Base-by-base conservation (phyloP, 1,140 invertebrate genomes). In the Drosophila teissieri region DNA sequence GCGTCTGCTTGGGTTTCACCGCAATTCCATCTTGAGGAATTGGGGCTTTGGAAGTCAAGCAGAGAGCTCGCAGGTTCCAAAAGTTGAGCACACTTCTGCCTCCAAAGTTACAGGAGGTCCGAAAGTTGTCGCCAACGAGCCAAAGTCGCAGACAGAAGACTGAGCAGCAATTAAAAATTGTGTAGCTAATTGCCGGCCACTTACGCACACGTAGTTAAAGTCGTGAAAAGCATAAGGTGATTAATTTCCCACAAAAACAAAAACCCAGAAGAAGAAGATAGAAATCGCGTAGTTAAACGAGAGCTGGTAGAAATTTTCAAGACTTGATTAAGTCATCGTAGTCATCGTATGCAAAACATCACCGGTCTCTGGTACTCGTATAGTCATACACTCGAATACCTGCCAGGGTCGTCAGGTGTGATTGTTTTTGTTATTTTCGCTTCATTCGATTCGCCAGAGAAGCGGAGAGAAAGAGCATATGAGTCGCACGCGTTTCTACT, bases 201-300 rank as follows among this genome's bases (percentile, higher is more conserved):
- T 83, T 74, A 79, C 80, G 78, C 76, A 69, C 70, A 69, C 58
- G 44, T 60, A 58, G 76, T 54, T 53, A 63, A 58, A 53, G 77
- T 89, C 84, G 84, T 89, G 80, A 78, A 84, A 85, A 84, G 72
- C 84, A 89, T 84, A 68, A 89, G 84, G 84, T 89, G 80, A 85
- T 79, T 84, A 56, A 73, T 78, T 51, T 27, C 10, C 27, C 24
- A 15, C 24, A 34, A 22, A 27, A 11, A 40, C n/a, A n/a, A n/a
- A n/a, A n/a, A n/a, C n/a, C n/a, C n/a, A n/a, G 12, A 44, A 55
- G 1, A 34, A 12, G 31, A 31, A 31, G 31, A 31, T 31, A 10
- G 2, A 8, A 31, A 31, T 31, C 8, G 31, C 31, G 27, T 24
- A 67, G 27, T 63, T 51, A 42, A 65, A 60, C 40, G 55, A 64